These are phyloP conservation scores for Caiman crocodilus DNA, from an alignment of 2,797 vertebrate species.

Conservation along the genomic window DNA sequence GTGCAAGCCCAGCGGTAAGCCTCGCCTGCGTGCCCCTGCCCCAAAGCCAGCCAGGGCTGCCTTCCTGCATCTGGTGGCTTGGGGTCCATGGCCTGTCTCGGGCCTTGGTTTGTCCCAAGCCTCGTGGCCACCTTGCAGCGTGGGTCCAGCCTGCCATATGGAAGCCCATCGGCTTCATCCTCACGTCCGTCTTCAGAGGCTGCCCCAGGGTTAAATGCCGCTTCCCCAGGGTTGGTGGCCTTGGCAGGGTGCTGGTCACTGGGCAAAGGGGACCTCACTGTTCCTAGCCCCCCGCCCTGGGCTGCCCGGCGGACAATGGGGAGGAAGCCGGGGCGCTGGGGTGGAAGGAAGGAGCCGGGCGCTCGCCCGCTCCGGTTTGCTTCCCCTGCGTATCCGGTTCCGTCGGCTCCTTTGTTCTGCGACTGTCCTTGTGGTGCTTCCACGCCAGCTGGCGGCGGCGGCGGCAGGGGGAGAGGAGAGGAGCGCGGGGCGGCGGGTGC, in stretches of 20 bases:
- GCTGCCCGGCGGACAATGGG: not conserved
- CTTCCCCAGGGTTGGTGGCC: not conserved
- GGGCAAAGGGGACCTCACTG: not conserved
- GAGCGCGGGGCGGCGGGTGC: not conserved
- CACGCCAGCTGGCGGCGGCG: not conserved
- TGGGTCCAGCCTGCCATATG: no score
- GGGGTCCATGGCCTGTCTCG: not conserved
- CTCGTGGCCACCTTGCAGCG: not conserved
- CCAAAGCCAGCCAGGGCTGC: no score
- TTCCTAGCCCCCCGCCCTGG: not conserved
- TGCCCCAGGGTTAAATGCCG: no score
- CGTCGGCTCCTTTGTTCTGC: not conserved
- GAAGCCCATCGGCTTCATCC: no score
- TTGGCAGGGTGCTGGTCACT: not conserved
- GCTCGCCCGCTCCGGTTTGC: not conserved
- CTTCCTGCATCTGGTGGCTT: no score
- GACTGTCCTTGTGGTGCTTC: not conserved
- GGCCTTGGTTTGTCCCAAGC: not conserved
- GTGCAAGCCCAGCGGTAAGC: slow-evolving; percentile 93
- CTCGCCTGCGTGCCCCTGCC: fast-evolving
- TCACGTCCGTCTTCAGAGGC: no score
- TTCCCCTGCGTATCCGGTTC: fast-evolving
- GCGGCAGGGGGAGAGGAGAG: not conserved
- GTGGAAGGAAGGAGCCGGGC: not conserved
- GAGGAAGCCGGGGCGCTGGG: not conserved